Evolutionary conservation across 2,113 vertebrate genomes (phyloP).

Genomic region (Chionomys nivalis): DNA sequence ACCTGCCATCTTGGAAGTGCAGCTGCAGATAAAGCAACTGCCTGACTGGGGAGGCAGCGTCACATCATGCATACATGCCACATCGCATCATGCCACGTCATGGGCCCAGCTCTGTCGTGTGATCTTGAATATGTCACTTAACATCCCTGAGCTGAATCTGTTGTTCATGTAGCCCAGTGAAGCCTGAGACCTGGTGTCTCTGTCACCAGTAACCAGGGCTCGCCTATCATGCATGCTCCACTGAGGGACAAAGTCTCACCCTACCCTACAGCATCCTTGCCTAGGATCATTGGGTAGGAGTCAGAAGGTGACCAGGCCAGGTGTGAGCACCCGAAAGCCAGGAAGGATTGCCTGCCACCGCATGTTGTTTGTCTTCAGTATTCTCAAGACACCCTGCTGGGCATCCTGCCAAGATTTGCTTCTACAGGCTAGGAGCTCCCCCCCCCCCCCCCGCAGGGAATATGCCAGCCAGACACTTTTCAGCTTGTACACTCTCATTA

Average conservation of each 20-base stretch:
- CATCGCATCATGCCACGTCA: no score
- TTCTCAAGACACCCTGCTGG: fast-evolving
- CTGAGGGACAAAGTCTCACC: neutral
- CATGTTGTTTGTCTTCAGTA: no score
- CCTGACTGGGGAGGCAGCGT: neutral
- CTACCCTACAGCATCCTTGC: neutral
- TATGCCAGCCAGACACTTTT: conserved; percentile 54
- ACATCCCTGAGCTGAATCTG: neutral
- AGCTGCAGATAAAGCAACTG: neutral
- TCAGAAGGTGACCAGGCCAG: neutral
- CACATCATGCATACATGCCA: no score
- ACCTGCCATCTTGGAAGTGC: neutral
- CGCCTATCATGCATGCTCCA: neutral
- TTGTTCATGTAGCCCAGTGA: neutral
- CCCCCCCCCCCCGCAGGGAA: neutral
- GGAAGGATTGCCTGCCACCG: neutral
- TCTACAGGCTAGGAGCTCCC: neutral
- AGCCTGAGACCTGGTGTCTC: neutral
- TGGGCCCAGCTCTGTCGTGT: fast-evolving
- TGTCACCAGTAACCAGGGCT: neutral
- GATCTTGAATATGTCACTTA: neutral
- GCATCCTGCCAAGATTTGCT: neutral
- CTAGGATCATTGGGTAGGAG: neutral
- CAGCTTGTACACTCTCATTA: conserved; percentile 67
- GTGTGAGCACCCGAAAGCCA: no score